phyloP scores from a whole-genome alignment of 2,888 invertebrate genomes.

The Orchesellides sinensis region DNA sequence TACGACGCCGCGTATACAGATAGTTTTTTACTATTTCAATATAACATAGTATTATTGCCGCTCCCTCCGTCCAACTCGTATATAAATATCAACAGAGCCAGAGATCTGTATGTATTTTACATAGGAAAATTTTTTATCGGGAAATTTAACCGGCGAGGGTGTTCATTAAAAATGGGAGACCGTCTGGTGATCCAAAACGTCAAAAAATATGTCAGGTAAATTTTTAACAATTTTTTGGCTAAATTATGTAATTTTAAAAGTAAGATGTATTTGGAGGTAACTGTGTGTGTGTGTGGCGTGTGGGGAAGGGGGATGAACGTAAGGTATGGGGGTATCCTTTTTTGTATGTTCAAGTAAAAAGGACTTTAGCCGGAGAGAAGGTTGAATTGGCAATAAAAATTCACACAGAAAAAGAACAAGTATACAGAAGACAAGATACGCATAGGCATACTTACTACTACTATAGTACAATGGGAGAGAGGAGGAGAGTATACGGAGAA shows the following conservation, averaged over 20 bases:
- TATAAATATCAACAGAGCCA: too few relatives aligned
- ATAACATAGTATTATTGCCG: too few relatives aligned
- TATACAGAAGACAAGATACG: too few relatives aligned
- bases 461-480: too few relatives aligned
- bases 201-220: slow-evolving; percentile 31
- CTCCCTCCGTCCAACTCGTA: too few relatives aligned
- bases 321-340: slow-evolving; percentile 23
- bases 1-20: not conserved
- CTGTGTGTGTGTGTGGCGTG: not conserved
- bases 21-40: not conserved
- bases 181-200: too few relatives aligned
- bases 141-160: not conserved
- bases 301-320: not conserved
- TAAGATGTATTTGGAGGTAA: not conserved
- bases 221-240: slow-evolving; percentile 6
- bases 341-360: slow-evolving; percentile 66
- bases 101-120: too few relatives aligned
- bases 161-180: not conserved
- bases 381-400: slow-evolving; percentile 67
- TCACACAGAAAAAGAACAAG: too few relatives aligned
- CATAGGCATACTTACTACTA: too few relatives aligned
- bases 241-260: not conserved
- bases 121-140: slow-evolving; percentile 50
- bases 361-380: slow-evolving; percentile 67
- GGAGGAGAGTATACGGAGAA: too few relatives aligned